These are phyloP conservation scores for Clunio marinus DNA, from an alignment of 2,888 invertebrate genomes.

Conservation along the genomic window DNA sequence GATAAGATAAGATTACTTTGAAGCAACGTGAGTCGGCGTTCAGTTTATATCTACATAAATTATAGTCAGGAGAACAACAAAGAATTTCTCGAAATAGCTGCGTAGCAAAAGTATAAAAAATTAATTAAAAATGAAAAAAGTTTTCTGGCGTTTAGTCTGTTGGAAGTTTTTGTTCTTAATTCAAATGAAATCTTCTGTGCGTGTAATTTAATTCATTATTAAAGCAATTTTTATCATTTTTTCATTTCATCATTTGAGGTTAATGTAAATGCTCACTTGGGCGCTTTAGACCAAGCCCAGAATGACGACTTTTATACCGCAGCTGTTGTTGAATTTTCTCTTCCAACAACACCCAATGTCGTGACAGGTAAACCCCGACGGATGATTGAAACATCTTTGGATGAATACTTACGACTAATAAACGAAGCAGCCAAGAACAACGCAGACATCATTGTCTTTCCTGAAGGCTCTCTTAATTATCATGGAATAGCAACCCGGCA, in stretches of 20 bases:
- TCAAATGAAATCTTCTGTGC: too few relatives aligned
- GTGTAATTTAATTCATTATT: neutral
- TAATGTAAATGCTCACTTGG: neutral
- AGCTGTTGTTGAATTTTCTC: constrained; percentile 28
- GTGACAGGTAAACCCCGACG: neutral
- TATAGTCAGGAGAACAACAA: neutral
- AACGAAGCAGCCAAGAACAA: constrained; percentile 19
- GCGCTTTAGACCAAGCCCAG: neutral
- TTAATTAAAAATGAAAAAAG: constrained; percentile 14
- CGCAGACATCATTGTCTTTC: constrained; percentile 74
- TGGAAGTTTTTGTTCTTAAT: neutral
- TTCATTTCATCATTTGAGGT: constrained; percentile 22
- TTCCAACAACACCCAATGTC: neutral
- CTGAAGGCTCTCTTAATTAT: constrained; percentile 58
- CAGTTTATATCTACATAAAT: neutral
- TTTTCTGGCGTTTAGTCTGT: constrained; percentile 8
- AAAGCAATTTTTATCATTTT: neutral
- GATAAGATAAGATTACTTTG: constrained; percentile 3
- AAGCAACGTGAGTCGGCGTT: neutral
- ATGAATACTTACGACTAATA: constrained; percentile 32
- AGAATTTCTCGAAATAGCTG: neutral
- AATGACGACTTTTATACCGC: constrained; percentile 31
- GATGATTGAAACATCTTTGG: constrained; percentile 21
- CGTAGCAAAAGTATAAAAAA: neutral
- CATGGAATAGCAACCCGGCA: constrained; percentile 13